These are phyloP conservation scores for Marcusenius ussheri DNA, from an alignment of 2,113 vertebrate species.

Conservation along the genomic window DNA sequence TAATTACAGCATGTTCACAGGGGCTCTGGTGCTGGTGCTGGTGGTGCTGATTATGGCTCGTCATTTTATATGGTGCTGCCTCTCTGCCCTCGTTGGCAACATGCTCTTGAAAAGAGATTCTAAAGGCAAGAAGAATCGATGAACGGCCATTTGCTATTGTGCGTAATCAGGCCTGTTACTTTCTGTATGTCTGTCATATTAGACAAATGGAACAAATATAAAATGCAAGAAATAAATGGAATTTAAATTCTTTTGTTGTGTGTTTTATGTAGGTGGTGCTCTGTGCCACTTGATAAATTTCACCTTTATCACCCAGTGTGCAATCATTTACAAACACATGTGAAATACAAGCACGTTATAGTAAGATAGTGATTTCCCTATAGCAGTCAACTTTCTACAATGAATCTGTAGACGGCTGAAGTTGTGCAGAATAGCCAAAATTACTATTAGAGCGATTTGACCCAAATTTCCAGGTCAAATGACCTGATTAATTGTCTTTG, in stretches of 20 bases:
- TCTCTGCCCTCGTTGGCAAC: conserved; percentile 53
- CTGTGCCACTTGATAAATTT: neutral
- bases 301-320: neutral
- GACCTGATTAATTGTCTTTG: neutral
- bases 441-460: neutral
- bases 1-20: conserved; percentile 44
- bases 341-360: neutral
- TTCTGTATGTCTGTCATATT: neutral
- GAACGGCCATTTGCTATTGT: neutral
- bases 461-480: neutral
- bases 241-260: neutral
- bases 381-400: neutral
- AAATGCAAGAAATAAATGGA: neutral
- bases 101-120: conserved; percentile 49
- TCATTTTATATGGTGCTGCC: conserved; percentile 64
- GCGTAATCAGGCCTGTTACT: neutral
- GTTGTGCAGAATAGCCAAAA: neutral
- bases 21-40: conserved; percentile 55
- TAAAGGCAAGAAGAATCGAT: conserved; percentile 30
- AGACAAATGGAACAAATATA: neutral
- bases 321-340: neutral
- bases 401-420: neutral
- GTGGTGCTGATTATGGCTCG: conserved; percentile 56
- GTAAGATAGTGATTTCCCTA: neutral
- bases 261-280: neutral